Evolutionary conservation across 2,797 vertebrate species (phyloP).

Genomic region (Coreius guichenoti): DNA sequence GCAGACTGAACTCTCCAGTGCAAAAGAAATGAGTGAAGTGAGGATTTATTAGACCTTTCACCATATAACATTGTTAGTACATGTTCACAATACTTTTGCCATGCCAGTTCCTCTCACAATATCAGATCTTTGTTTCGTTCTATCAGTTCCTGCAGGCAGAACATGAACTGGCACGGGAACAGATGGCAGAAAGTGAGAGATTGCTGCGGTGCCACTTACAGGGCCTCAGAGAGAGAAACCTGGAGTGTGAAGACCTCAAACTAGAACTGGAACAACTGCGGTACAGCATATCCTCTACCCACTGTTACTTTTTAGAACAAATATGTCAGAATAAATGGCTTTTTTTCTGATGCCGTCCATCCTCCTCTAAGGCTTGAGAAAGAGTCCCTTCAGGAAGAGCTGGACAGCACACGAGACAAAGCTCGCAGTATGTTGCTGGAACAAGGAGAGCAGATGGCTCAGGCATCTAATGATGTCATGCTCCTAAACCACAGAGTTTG

Average conservation of each 20-base stretch:
- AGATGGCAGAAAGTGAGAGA: constrained; percentile 84
- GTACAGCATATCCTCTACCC: constrained; percentile 69
- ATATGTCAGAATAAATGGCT: background rate
- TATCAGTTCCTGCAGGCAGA: constrained; percentile 90
- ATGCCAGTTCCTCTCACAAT: background rate
- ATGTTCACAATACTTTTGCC: background rate
- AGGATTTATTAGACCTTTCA: background rate
- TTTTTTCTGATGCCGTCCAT: background rate
- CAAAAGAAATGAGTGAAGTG: constrained; percentile 79
- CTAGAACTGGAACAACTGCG: constrained; percentile 75
- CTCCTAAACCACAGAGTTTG: constrained; percentile 79
- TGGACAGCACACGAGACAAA: constrained; percentile 71
- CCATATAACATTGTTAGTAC: background rate
- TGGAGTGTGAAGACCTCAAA: constrained; percentile 85
- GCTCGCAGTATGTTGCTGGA: constrained; percentile 68
- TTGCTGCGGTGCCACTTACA: constrained; percentile 78
- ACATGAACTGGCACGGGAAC: constrained; percentile 81
- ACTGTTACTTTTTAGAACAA: background rate
- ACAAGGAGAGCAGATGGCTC: constrained; percentile 76
- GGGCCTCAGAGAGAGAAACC: constrained; percentile 80
- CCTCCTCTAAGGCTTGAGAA: constrained; percentile 68
- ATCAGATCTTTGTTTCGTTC: constrained; percentile 22
- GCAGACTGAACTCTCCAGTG: constrained; percentile 68
- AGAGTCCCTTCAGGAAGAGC: constrained; percentile 72
- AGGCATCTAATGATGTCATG: constrained; percentile 75